Conservation (phyloP, 2,888 invertebrate genomes). For the Hedya salicella region DNA sequence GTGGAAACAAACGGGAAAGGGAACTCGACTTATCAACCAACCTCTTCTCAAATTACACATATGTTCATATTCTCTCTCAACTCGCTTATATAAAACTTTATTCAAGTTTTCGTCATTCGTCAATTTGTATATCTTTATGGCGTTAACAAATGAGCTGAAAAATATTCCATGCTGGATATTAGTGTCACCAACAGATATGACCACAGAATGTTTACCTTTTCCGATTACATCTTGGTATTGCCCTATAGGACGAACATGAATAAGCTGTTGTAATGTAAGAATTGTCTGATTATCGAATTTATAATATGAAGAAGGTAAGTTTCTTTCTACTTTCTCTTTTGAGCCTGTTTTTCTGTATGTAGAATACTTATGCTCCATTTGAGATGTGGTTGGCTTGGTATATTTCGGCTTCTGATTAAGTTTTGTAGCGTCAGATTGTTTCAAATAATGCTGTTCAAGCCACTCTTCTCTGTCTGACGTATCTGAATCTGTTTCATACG, state of each 20-base stretch:
- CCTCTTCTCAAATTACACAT: background rate
- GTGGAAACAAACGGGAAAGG: background rate
- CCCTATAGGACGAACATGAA: background rate
- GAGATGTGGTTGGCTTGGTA: background rate
- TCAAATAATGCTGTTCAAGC: background rate
- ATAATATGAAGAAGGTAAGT: background rate
- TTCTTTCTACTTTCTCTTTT: conserved; percentile 1
- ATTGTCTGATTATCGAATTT: background rate
- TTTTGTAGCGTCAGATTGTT: background rate
- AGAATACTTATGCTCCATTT: background rate
- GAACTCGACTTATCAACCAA: background rate
- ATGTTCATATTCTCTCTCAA: background rate
- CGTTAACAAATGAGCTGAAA: background rate
- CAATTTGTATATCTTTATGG: background rate
- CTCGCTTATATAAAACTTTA: background rate
- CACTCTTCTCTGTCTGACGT: background rate
- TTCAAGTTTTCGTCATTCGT: background rate
- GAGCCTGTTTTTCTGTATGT: background rate
- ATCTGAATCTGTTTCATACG: background rate
- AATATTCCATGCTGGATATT: background rate
- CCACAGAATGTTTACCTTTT: background rate
- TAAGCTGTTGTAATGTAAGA: background rate
- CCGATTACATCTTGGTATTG: background rate
- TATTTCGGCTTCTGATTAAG: background rate
- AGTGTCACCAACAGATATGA: background rate